These are phyloP conservation scores for Prinia subflava DNA, from an alignment of 2,113 vertebrate species.

Conservation along the genomic window DNA sequence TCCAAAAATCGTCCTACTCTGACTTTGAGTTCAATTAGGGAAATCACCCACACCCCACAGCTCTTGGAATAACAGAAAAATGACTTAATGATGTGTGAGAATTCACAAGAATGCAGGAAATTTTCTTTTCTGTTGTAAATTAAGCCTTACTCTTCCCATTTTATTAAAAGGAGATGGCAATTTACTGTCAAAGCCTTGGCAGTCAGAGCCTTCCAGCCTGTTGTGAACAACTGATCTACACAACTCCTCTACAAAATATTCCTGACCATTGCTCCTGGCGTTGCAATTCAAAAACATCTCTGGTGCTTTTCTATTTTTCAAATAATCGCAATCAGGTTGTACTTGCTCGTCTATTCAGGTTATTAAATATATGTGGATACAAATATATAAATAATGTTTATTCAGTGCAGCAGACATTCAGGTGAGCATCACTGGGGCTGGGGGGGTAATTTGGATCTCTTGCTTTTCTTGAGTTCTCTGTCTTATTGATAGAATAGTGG, in stretches of 20 bases:
- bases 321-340: not conserved
- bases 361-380: not conserved
- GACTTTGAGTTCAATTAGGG: not conserved
- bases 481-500: not conserved
- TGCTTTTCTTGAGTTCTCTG: not conserved
- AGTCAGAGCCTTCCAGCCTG: not conserved
- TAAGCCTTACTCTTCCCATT: slow-evolving; percentile 34
- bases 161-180: not conserved
- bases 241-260: not conserved
- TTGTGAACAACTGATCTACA: not conserved
- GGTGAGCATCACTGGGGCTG: not conserved
- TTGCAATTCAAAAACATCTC: not conserved
- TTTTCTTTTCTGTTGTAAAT: slow-evolving; percentile 36
- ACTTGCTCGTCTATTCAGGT: not conserved
- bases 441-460: not conserved
- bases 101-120: slow-evolving; percentile 10
- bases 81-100: not conserved
- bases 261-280: not conserved
- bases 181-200: not conserved
- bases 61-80: not conserved
- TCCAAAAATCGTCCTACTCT: not conserved
- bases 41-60: not conserved
- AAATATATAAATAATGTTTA: not conserved
- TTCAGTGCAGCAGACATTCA: not conserved
- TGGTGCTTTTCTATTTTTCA: not conserved